Percentiles rank a stretch among this genome's conserved stretches.
These are phyloP conservation scores for Sebastes taczanowskii DNA, from an alignment of 2,797 vertebrate species.

Conservation along the genomic window DNA sequence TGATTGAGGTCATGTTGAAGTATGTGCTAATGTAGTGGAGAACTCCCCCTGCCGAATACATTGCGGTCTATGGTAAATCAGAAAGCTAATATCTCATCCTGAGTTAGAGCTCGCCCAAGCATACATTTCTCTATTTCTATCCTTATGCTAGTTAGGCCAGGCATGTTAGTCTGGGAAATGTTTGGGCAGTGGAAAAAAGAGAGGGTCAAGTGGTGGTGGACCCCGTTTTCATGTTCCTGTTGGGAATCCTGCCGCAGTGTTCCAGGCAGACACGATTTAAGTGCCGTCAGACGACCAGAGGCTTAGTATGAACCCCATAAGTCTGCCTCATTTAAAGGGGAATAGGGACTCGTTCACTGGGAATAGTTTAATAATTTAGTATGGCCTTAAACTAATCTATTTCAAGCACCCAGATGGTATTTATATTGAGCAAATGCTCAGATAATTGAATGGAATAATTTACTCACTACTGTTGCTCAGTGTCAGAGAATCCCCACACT, in stretches of 20 bases:
- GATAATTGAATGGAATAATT: constrained; percentile 85
- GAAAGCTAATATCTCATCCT: constrained; percentile 30
- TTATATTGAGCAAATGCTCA: constrained; percentile 82
- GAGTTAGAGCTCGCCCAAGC: constrained; percentile 1
- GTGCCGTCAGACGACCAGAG: constrained; percentile 53
- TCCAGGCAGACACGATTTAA: constrained; percentile 52
- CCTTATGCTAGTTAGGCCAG: constrained; percentile 23
- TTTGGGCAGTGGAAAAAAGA: constrained; percentile 43
- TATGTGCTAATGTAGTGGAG: constrained; percentile 26
- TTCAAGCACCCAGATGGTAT: constrained; percentile 83
- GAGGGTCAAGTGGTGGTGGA: constrained; percentile 55
- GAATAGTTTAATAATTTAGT: constrained; percentile 83
- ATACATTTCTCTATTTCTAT: not conserved
- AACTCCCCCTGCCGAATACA: constrained; percentile 42
- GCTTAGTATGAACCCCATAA: constrained; percentile 69
- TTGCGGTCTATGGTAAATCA: constrained; percentile 34
- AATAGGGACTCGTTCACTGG: constrained; percentile 78
- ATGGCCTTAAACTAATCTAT: constrained; percentile 84
- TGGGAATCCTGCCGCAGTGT: constrained; percentile 49
- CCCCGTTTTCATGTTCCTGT: constrained; percentile 44
- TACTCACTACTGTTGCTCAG: constrained; percentile 76
- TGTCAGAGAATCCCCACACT: constrained; percentile 66
- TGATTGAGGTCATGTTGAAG: constrained; percentile 48
- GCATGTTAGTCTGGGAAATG: constrained; percentile 47
- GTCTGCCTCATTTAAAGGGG: constrained; percentile 78